Conservation (phyloP, 2,888 invertebrate species). For the Leptopterna dolabrata region DNA sequence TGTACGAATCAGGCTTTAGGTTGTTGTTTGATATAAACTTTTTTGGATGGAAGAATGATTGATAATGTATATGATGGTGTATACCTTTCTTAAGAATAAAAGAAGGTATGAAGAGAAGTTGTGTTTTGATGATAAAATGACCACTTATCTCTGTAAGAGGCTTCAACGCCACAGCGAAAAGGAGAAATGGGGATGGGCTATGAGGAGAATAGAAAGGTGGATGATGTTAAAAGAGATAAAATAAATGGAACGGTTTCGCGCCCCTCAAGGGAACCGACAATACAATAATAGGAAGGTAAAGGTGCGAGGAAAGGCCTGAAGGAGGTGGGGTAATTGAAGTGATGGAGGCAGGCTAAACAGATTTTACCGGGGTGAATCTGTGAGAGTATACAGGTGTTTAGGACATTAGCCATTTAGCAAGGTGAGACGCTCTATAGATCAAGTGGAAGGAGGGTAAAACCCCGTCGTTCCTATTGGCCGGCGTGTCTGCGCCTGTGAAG, state of each 20-base stretch:
- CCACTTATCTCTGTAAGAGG: slow-evolving; percentile 49
- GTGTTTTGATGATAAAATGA: slow-evolving; percentile 52
- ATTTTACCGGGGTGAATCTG: slow-evolving; percentile 55
- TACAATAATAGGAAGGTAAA: slow-evolving; percentile 53
- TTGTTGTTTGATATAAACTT: no score
- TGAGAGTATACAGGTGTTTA: slow-evolving; percentile 59
- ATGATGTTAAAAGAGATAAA: slow-evolving; percentile 32
- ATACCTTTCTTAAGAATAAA: neutral
- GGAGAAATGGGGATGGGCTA: neutral
- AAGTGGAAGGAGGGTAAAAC: slow-evolving; percentile 20
- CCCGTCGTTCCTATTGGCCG: slow-evolving; percentile 38
- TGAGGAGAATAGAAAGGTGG: neutral
- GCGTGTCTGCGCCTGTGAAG: slow-evolving; percentile 43
- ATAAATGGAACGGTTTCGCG: slow-evolving; percentile 52
- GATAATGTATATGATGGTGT: no score
- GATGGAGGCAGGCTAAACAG: slow-evolving; percentile 56
- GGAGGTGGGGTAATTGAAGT: slow-evolving; percentile 51
- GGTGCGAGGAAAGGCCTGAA: neutral
- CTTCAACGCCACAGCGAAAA: slow-evolving; percentile 34
- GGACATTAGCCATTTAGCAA: slow-evolving; percentile 53
- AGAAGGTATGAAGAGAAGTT: neutral
- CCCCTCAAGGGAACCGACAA: slow-evolving; percentile 12
- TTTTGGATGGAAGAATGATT: no score
- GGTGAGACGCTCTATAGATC: slow-evolving; percentile 46
- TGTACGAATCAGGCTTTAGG: no score